A percentile compares a stretch with the other conserved stretches of the same genome.
phyloP scores from a whole-genome alignment of 1,140 invertebrate genomes.

The Oryctes rhinoceros region DNA sequence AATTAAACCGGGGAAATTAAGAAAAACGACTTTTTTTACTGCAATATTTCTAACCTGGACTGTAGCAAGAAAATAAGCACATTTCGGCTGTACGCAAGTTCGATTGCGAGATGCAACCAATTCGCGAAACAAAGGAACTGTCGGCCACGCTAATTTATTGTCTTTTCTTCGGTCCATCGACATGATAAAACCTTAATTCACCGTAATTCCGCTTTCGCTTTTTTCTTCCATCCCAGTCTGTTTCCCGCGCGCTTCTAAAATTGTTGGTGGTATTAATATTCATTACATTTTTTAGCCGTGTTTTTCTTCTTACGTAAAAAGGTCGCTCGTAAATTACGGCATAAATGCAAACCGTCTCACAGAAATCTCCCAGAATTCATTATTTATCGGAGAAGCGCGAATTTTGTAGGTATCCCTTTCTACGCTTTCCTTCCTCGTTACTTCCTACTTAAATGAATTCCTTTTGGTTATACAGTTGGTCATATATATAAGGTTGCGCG shows the following conservation, averaged over 20 bases:
- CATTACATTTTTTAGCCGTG: conserved; percentile 14
- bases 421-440: neutral
- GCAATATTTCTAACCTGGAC: neutral
- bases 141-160: neutral
- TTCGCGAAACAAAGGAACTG: neutral
- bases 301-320: conserved; percentile 1
- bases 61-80: neutral
- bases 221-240: too few species aligned
- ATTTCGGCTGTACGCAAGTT: neutral
- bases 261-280: conserved; percentile 6
- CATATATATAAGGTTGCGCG: too few species aligned
- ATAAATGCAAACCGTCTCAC: neutral
- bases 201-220: neutral
- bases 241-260: neutral
- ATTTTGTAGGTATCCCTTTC: neutral
- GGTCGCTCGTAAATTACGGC: conserved; percentile 8
- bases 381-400: neutral
- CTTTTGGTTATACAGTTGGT: too few species aligned
- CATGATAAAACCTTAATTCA: neutral
- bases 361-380: neutral
- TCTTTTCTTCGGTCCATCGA: neutral
- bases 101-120: neutral
- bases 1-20: too few species aligned
- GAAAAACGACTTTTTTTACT: too few species aligned
- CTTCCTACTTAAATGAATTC: too few species aligned